Percentiles rank a stretch among this genome's conserved stretches.
phyloP scores from a whole-genome alignment of 2,113 vertebrate species.

The Silurus meridionalis region DNA sequence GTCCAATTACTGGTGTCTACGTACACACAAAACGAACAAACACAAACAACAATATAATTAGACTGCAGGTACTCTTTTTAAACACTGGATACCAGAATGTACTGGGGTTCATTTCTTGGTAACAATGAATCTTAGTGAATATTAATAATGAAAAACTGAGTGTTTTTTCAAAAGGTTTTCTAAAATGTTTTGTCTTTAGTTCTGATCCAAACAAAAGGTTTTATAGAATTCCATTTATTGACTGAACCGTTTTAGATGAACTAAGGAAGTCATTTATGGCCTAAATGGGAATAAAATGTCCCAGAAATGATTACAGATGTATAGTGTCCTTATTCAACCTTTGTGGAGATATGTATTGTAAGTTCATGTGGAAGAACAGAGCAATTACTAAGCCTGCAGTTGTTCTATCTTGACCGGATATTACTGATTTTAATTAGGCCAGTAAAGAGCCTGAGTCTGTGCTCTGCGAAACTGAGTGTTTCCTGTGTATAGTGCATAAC shows the following conservation, averaged over 20 bases:
- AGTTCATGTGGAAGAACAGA: constrained; percentile 25
- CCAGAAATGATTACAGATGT: not conserved
- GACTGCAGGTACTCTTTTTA: not conserved
- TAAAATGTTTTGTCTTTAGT: not conserved
- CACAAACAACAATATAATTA: not conserved
- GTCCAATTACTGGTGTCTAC: constrained; percentile 93
- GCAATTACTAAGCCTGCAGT: constrained; percentile 29
- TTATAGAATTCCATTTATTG: not conserved
- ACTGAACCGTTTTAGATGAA: not conserved
- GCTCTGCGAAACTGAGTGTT: constrained; percentile 24
- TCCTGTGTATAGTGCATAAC: constrained; percentile 5
- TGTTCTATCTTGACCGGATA: constrained; percentile 44
- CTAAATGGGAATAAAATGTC: not conserved
- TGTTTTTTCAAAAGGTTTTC: not conserved
- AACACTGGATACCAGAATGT: not conserved
- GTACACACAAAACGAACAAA: constrained; percentile 3
- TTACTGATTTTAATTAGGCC: constrained; percentile 32
- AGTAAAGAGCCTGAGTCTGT: constrained; percentile 10
- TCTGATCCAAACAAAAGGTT: not conserved
- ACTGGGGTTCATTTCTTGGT: not conserved
- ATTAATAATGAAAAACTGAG: not conserved
- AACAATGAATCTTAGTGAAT: not conserved
- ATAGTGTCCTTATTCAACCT: not conserved
- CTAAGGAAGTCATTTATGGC: not conserved
- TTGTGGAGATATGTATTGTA: constrained; percentile 36